A percentile compares a stretch with the other conserved stretches of the same genome.
These are phyloP conservation scores for Sebastes paucispinis DNA, from an alignment of 2,797 vertebrate species.

Conservation along the genomic window DNA sequence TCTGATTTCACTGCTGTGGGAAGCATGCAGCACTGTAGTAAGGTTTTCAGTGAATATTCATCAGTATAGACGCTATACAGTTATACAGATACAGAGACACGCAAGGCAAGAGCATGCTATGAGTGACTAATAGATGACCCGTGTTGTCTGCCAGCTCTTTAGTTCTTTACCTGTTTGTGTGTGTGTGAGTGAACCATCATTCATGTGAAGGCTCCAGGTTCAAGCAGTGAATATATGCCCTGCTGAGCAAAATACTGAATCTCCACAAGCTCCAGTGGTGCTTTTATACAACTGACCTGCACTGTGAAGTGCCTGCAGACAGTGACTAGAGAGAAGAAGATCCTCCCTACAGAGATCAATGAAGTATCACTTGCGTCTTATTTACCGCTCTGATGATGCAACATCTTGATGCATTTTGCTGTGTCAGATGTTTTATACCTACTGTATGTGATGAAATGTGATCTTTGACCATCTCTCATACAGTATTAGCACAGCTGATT, in stretches of 20 bases:
- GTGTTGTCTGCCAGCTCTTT: slow-evolving; percentile 11
- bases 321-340: not conserved
- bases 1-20: no score
- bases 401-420: not conserved
- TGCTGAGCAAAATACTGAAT: not conserved
- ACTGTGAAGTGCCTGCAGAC: slow-evolving; percentile 11
- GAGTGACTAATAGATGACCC: slow-evolving; percentile 36
- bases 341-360: slow-evolving; percentile 26
- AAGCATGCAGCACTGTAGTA: no score
- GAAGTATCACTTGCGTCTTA: slow-evolving; percentile 8
- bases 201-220: not conserved
- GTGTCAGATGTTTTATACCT: not conserved
- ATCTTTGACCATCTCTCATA: not conserved
- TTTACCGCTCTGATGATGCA: not conserved
- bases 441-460: not conserved
- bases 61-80: no score
- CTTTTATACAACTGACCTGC: slow-evolving; percentile 6
- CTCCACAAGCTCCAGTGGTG: not conserved
- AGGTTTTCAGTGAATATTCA: no score
- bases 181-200: not conserved
- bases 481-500: not conserved
- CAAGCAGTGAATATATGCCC: slow-evolving; percentile 1
- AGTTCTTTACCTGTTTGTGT: not conserved
- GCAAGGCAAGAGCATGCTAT: not conserved
- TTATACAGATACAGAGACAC: no score